Conservation (phyloP, 1,140 invertebrate species). For the Trypoxylus dichotomus region DNA sequence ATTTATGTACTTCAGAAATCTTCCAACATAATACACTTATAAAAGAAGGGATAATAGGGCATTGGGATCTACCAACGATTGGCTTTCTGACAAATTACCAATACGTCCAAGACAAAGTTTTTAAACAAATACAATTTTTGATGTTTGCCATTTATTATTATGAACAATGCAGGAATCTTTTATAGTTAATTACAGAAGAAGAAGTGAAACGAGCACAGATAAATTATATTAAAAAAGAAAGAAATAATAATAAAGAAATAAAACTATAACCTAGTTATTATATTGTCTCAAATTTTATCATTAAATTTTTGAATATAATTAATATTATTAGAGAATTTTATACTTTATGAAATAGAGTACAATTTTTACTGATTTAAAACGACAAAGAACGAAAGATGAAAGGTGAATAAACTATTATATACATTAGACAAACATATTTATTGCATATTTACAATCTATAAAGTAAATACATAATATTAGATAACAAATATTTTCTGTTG, state of each 20-base stretch:
- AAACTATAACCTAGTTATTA: conserved; percentile 24
- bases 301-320: conserved; percentile 16
- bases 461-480: conserved; percentile 1
- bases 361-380: conserved; percentile 25
- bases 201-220: neutral
- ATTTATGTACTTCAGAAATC: no score
- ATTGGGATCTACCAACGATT: neutral
- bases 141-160: neutral
- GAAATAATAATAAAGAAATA: neutral
- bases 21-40: no score
- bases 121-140: neutral
- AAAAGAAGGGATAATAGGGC: no score
- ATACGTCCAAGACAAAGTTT: neutral
- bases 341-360: conserved; percentile 25
- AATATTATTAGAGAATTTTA: conserved; percentile 26
- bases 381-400: neutral
- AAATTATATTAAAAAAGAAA: neutral
- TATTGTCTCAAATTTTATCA: conserved; percentile 24
- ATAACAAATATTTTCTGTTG: conserved; percentile 21
- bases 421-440: conserved; percentile 9
- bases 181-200: neutral
- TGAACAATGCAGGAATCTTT: neutral
- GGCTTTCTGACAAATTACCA: neutral
- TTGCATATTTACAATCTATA: neutral
- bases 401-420: neutral